Base-by-base conservation (phyloP, 1,140 invertebrate species). In the Aphaenogaster rudis region DNA sequence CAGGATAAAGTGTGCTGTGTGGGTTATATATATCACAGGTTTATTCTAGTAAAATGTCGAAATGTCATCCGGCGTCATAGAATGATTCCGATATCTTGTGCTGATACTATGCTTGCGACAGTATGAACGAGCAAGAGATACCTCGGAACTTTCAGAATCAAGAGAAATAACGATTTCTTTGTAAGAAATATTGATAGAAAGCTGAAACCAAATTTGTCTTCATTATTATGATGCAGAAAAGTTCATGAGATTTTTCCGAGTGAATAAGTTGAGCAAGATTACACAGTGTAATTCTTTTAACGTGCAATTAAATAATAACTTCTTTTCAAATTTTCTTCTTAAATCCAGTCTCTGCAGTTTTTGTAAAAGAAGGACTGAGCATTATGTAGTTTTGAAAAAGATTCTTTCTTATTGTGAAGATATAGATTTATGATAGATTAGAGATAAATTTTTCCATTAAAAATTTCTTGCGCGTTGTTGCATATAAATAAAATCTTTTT, bases 41-140 rank as follows among this genome's bases (percentile, higher is more conserved):
- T 74, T 36, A 74, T 52, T 52, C 33, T 3, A 39, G 11, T 57
- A 74, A 76, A 57, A 6, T 4, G 11, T 42, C 13, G n/a, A 39
- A 50, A 9, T 28, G 15, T 52, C 28, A 71, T 71, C 67, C 48
- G 45, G 45, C 36, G 8, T 76, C 52, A 57, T 76, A 50, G 39
- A 78, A n/a, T 33, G 74, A 17, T 17, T 48, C 42, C 28, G 57
- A 78, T 78, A 64, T 63, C 33, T 39, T 28, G 42, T 45, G 54
- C 54, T 61, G 57, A 78, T 63, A 63, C 42, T 45, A 79, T 45
- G 42, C 42, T 79, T 64, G 17, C 17, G 28, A 71, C 45, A 54
- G 39, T 77, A 76, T 15, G 17, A 76, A 59, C 28, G 74, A 77
- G 7, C 42, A 64, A 66, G 42, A 48, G 42, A 48, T 48, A 42